Base-by-base conservation (phyloP, 2,113 vertebrate species). In the Anhinga rufa region DNA sequence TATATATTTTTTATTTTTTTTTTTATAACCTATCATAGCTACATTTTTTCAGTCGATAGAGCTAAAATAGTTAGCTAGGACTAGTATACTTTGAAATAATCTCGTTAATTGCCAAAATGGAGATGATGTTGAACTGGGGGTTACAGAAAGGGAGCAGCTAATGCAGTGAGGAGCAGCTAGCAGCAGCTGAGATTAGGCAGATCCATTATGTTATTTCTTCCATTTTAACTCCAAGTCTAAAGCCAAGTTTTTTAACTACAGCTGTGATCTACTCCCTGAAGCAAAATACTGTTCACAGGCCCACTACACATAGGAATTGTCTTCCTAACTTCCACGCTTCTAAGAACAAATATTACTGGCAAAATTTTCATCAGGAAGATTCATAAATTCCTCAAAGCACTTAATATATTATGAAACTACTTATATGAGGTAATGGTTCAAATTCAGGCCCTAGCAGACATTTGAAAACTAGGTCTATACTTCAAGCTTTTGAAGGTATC, bases 341-440 rank as follows among this genome's bases (percentile, higher is more conserved):
- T 25, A 13, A 57, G 51, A 76, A 46, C 24, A 76, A 71, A 48
- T 31, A 14, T 16, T 18, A 20, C 3, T 11, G 17, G 22, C 31
- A 78, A 61, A 29, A 40, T 12, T 8, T 14, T 17, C 13, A 12
- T 10, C 18, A 19, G 40, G 17, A 70, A 54, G 25, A 40, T 40
- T 40, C 36, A 48, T 36, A 24, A 79, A 71, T 12, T 72, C 61
- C 48, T 86, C 54, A 46, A 62, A 90, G 22, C 40, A 49, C 24
- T 18, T 17, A 3, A 15, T 5, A 4, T 12, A 4, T 46, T 34
- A 28, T 32, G 9, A 44, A 87, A 71, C 11, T 26, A 14, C 0
- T 0, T 6, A 9, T 4, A 5, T 9, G 42, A 84, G 5, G n/a
- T 12, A 76, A 36, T 1, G 7, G 29, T 10, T 82, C 54, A 10